Conservation (phyloP, 2,113 vertebrate genomes). For the Trichomycterus rosablanca region DNA sequence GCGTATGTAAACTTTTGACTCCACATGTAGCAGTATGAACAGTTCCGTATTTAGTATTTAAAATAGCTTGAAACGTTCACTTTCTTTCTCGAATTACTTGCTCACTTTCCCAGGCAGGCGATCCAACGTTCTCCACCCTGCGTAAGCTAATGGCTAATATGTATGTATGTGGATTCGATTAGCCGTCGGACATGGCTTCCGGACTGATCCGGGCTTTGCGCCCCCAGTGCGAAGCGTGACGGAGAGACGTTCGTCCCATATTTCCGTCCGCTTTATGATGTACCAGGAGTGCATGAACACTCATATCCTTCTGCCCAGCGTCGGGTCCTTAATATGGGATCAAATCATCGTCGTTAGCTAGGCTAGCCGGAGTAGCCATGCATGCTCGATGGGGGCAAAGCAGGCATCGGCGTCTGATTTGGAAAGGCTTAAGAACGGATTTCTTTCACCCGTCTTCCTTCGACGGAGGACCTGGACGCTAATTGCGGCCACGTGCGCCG, state of each 20-base stretch:
- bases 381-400: constrained; percentile 50
- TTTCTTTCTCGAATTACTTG: no score
- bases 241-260: constrained; percentile 51
- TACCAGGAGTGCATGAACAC: constrained; percentile 29
- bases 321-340: constrained; percentile 54
- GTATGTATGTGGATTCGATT: constrained; percentile 40
- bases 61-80: no score
- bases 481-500: constrained; percentile 62
- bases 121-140: no score
- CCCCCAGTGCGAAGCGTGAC: constrained; percentile 52
- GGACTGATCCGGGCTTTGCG: constrained; percentile 64
- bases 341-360: constrained; percentile 47
- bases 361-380: constrained; percentile 58
- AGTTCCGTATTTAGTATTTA: no score
- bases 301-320: constrained; percentile 17
- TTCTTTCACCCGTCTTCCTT: constrained; percentile 60
- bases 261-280: constrained; percentile 46
- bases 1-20: no score
- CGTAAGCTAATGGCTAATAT: no score
- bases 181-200: constrained; percentile 52
- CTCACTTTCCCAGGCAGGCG: no score
- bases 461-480: constrained; percentile 61
- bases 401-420: constrained; percentile 57
- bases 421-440: constrained; percentile 67
- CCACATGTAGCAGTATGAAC: no score